A percentile compares a stretch with the other conserved stretches of the same genome.
Evolutionary conservation across 2,113 vertebrate genomes (phyloP).

Genomic region (Empidonax traillii): DNA sequence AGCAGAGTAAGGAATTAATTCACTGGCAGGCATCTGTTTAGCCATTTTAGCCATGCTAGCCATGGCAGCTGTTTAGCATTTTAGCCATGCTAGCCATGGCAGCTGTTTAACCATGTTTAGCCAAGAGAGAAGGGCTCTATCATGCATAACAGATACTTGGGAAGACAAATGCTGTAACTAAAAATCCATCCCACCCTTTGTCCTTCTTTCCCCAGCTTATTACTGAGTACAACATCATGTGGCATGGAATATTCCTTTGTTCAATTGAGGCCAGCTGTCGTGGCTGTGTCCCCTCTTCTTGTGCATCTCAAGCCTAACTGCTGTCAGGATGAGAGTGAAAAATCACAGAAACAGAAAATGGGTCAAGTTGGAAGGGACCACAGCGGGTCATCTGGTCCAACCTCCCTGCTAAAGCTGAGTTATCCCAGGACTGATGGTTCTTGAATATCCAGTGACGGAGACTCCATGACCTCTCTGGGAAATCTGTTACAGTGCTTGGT

Average conservation of each 20-base stretch:
- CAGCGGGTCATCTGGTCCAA: neutral
- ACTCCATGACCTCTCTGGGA: neutral
- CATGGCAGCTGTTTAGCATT: neutral
- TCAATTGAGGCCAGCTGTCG: fast-evolving
- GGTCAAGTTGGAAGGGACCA: neutral
- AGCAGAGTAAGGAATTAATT: neutral
- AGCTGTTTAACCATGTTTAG: neutral
- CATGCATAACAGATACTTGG: neutral
- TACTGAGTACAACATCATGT: neutral
- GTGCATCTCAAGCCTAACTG: too few species aligned
- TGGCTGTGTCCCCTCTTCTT: neutral
- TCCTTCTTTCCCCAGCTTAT: neutral
- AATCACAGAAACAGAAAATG: neutral
- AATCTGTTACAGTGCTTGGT: fast-evolving
- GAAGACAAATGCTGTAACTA: neutral
- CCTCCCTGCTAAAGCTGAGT: neutral
- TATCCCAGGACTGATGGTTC: neutral
- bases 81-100: neutral
- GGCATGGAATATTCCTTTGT: neutral
- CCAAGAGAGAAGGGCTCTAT: neutral
- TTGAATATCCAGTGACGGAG: too few species aligned
- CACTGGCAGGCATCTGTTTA: neutral
- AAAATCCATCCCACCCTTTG: neutral
- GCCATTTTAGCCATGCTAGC: neutral
- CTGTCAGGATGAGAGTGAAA: neutral